Evolutionary conservation across 2,113 vertebrate species (phyloP).

Genomic region (Eupsittula cactorum): DNA sequence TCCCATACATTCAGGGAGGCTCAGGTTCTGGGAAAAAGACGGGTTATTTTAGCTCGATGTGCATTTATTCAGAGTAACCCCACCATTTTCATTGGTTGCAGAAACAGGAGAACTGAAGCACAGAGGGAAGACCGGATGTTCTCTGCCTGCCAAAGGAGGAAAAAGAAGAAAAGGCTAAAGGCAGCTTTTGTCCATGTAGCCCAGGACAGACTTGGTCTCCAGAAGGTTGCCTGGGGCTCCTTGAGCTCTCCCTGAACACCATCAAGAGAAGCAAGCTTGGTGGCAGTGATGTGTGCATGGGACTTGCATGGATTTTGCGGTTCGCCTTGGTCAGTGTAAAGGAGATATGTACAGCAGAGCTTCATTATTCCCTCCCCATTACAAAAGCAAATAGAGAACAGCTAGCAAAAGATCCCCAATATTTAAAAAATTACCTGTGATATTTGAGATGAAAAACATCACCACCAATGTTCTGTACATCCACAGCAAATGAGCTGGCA

Average conservation of each 20-base stretch:
- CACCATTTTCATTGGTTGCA: neutral
- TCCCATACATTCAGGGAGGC: accelerated
- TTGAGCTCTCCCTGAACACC: neutral
- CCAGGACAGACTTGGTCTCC: neutral
- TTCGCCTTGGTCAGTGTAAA: neutral
- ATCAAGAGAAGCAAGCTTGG: neutral
- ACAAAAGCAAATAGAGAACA: neutral
- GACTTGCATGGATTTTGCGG: accelerated
- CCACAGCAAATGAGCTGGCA: neutral
- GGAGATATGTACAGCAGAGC: neutral
- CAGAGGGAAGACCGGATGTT: neutral
- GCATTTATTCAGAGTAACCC: neutral
- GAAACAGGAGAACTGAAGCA: neutral
- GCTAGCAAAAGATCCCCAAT: neutral
- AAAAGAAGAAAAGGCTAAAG: neutral
- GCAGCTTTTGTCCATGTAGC: neutral
- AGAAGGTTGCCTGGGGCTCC: neutral
- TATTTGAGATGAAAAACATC: conserved; percentile 48
- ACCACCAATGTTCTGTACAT: neutral
- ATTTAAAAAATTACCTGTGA: neutral
- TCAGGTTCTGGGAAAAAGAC: neutral
- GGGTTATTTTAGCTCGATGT: neutral
- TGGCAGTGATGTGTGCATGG: accelerated
- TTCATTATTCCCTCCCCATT: neutral
- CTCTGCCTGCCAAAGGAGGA: neutral